Percentiles rank a stretch among this genome's conserved stretches.
Evolutionary conservation across 2,797 vertebrate genomes (phyloP).

Genomic region (Tiaroga cobitis): DNA sequence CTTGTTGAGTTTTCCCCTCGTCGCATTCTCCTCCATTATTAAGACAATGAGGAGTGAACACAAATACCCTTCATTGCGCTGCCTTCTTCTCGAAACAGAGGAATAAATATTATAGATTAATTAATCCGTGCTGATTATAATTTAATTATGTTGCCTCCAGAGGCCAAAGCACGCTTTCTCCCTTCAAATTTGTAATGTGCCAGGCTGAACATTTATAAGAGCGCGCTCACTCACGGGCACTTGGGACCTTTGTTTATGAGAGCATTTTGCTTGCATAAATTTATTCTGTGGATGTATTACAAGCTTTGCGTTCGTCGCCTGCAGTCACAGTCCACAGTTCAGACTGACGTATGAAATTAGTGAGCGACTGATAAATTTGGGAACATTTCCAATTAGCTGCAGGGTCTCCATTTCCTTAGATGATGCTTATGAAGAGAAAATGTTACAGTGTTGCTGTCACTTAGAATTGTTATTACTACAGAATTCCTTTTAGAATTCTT

Average conservation of each 20-base stretch:
- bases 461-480: not conserved
- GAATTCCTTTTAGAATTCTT: not conserved
- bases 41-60: constrained; percentile 92
- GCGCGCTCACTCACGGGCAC: constrained; percentile 27
- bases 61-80: constrained; percentile 91
- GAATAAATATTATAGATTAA: constrained; percentile 99
- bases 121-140: constrained; percentile 98
- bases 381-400: constrained; percentile 28
- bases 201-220: constrained; percentile 43
- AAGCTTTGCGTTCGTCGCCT: constrained; percentile 65
- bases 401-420: constrained; percentile 25
- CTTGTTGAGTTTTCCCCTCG: constrained; percentile 88
- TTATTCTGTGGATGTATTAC: constrained; percentile 71
- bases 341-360: constrained; percentile 33
- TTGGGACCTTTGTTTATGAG: constrained; percentile 65
- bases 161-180: constrained; percentile 77
- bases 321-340: constrained; percentile 49
- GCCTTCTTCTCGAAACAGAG: constrained; percentile 88
- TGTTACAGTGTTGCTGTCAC: not conserved
- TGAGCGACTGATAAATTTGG: constrained; percentile 28
- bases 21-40: constrained; percentile 78
- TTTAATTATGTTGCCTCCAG: constrained; percentile 94
- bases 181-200: constrained; percentile 73
- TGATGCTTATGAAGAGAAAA: constrained; percentile 23
- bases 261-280: constrained; percentile 76